phyloP scores from a whole-genome alignment of 2,888 invertebrate genomes.

The Copidosoma aretas region DNA sequence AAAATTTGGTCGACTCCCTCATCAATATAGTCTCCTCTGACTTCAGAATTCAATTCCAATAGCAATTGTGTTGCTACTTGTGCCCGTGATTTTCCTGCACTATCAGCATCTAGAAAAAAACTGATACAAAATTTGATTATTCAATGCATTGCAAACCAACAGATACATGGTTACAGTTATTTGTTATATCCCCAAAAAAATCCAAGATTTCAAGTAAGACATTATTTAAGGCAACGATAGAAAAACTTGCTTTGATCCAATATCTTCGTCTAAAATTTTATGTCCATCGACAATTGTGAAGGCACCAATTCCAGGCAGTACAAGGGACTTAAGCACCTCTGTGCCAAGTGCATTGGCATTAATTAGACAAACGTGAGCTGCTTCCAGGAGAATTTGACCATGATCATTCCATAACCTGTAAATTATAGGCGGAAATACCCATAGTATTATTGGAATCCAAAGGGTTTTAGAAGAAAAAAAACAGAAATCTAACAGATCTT shows the following conservation, averaged over 20 bases:
- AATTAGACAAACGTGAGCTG: conserved; percentile 88
- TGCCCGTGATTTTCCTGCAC: conserved; percentile 84
- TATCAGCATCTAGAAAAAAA: conserved; percentile 87
- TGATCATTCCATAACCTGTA: conserved; percentile 96
- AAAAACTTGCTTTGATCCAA: conserved; percentile 82
- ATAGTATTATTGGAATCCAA: too few relatives aligned
- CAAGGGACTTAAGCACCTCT: conserved; percentile 92
- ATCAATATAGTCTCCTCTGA: conserved; percentile 89
- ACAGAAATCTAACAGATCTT: neutral
- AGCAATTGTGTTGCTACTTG: conserved; percentile 82
- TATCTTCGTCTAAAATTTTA: conserved; percentile 86
- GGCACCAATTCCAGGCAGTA: conserved; percentile 91
- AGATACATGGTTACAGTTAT: too few relatives aligned
- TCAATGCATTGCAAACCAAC: neutral
- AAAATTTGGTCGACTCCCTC: conserved; percentile 86
- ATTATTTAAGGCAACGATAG: too few relatives aligned
- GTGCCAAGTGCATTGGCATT: conserved; percentile 94
- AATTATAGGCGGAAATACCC: neutral
- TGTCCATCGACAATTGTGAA: conserved; percentile 93
- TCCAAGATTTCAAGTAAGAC: too few relatives aligned
- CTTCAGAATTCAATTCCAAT: conserved; percentile 90
- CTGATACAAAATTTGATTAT: conserved; percentile 61
- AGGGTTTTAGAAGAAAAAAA: neutral
- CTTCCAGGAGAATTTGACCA: conserved; percentile 89
- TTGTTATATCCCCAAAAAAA: too few relatives aligned